These are phyloP conservation scores for Okamejei kenojei DNA, from an alignment of 2,797 vertebrate genomes.

Conservation along the genomic window DNA sequence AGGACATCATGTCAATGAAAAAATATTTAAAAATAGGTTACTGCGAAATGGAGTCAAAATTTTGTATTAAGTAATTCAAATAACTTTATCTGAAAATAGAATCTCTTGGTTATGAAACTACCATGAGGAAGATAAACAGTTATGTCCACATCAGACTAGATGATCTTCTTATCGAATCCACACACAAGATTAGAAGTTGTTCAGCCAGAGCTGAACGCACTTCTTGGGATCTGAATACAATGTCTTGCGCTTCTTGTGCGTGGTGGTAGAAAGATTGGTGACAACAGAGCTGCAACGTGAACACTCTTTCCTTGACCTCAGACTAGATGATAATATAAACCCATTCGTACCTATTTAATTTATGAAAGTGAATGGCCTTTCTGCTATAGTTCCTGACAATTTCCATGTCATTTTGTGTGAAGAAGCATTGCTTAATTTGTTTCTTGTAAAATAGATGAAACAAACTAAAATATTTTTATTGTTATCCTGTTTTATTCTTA, in stretches of 20 bases:
- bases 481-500: conserved; percentile 9
- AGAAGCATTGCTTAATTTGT: conserved; percentile 12
- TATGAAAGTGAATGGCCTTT: not conserved
- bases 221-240: no score
- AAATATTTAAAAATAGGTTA: not conserved
- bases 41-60: not conserved
- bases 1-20: not conserved
- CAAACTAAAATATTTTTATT: conserved; percentile 13
- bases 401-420: not conserved
- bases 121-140: not conserved
- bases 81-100: not conserved
- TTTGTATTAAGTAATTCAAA: not conserved
- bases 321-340: no score
- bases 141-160: no score
- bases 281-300: no score
- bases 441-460: conserved; percentile 3
- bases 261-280: no score
- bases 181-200: no score
- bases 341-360: not conserved
- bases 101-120: not conserved
- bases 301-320: no score
- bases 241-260: no score
- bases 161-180: no score
- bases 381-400: not conserved
- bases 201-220: no score